Percentiles rank a stretch among this genome's conserved stretches.
Evolutionary conservation across 2,113 vertebrate genomes (phyloP).

Genomic region (Aplodontia rufa): DNA sequence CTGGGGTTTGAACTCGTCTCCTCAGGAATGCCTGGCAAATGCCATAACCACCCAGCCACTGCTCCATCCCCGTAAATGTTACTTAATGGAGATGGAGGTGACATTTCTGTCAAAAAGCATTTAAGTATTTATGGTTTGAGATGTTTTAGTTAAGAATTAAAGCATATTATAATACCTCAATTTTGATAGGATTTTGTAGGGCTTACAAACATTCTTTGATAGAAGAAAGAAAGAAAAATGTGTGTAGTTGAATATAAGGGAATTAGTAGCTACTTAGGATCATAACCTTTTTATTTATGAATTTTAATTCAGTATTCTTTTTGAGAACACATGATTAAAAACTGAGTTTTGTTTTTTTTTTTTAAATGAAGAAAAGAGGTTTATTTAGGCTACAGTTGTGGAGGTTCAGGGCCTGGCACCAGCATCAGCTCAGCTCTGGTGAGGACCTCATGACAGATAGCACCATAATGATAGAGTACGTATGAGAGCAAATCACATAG

Average conservation of each 20-base stretch:
- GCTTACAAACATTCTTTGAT: constrained; percentile 79
- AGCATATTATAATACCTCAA: constrained; percentile 79
- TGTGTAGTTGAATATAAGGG: constrained; percentile 71
- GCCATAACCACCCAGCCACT: no score
- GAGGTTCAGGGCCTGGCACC: not conserved
- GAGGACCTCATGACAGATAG: no score
- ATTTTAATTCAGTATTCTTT: constrained; percentile 49
- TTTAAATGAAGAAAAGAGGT: not conserved
- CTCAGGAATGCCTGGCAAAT: no score
- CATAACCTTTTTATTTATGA: constrained; percentile 40
- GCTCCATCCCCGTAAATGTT: no score
- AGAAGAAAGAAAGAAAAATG: constrained; percentile 74
- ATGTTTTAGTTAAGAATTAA: constrained; percentile 85
- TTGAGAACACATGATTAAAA: constrained; percentile 22
- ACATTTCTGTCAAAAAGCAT: constrained; percentile 82
- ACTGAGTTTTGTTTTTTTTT: not conserved
- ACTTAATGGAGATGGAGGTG: constrained; percentile 80
- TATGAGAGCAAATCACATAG: not conserved
- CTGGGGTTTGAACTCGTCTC: no score
- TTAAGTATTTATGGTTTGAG: constrained; percentile 83
- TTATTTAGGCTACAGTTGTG: not conserved
- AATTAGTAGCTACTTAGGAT: constrained; percentile 59
- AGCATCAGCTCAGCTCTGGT: no score
- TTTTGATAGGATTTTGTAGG: constrained; percentile 80
- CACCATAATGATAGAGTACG: not conserved